phyloP scores from a whole-genome alignment of 2,888 invertebrate species.

The Ptilodon capucinus region DNA sequence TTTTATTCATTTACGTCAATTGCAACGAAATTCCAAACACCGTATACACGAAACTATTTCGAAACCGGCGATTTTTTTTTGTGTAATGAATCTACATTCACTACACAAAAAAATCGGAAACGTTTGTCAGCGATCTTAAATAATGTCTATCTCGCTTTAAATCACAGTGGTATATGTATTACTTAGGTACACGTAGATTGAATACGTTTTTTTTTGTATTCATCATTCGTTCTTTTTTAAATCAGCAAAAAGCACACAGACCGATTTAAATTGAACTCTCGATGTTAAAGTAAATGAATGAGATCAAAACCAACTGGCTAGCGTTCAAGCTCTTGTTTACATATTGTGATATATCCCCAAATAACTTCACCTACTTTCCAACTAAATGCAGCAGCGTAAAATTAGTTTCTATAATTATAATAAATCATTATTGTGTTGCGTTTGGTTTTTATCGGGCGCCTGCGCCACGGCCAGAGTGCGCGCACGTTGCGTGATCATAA shows the following conservation, averaged over 20 bases:
- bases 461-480: slow-evolving; percentile 14
- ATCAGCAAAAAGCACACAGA: slow-evolving; percentile 5
- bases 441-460: slow-evolving; percentile 26
- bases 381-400: slow-evolving; percentile 10
- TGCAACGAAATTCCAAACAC: slow-evolving; percentile 8
- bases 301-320: slow-evolving; percentile 21
- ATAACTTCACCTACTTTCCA: slow-evolving; percentile 25
- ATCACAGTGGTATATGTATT: slow-evolving; percentile 16
- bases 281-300: background rate
- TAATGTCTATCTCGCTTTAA: background rate
- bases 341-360: slow-evolving; percentile 27
- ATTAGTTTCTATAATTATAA: slow-evolving; percentile 27
- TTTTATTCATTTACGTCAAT: slow-evolving; percentile 31
- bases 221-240: too few relatives aligned
- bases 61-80: slow-evolving; percentile 5
- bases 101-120: slow-evolving; percentile 7
- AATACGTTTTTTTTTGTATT: slow-evolving; percentile 4
- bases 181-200: slow-evolving; percentile 7
- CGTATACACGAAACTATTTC: slow-evolving; percentile 2
- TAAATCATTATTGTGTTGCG: slow-evolving; percentile 34
- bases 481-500: slow-evolving; percentile 32
- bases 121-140: background rate
- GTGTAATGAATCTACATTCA: background rate
- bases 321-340: slow-evolving; percentile 21
- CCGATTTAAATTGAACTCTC: slow-evolving; percentile 12